Evolutionary conservation across 2,888 invertebrate species (phyloP).

Genomic region (Noctua janthe): DNA sequence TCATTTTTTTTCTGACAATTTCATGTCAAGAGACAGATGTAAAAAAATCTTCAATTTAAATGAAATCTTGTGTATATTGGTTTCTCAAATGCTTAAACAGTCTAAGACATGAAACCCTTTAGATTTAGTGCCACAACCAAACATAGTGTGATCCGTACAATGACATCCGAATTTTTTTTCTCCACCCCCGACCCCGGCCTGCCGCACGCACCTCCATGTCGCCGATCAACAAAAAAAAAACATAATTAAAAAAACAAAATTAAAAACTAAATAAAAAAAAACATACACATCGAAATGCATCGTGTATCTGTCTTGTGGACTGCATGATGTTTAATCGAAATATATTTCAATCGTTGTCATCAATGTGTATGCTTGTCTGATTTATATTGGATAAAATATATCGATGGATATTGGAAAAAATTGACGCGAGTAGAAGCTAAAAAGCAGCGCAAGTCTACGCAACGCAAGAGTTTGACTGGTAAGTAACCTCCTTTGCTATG

Average conservation of each 20-base stretch:
- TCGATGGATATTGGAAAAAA: slow-evolving; percentile 75
- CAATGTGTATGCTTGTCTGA: slow-evolving; percentile 86
- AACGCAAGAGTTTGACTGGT: slow-evolving; percentile 96
- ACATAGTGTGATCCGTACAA: slow-evolving; percentile 88
- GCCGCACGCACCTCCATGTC: slow-evolving; percentile 88
- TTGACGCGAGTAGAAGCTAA: slow-evolving; percentile 95
- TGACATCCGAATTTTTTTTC: slow-evolving; percentile 89
- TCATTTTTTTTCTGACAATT: background rate
- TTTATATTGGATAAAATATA: slow-evolving; percentile 72
- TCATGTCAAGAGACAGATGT: slow-evolving; percentile 18
- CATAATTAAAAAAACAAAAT: slow-evolving; percentile 67
- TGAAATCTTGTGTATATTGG: slow-evolving; percentile 15
- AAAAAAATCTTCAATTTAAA: background rate
- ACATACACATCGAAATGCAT: slow-evolving; percentile 87
- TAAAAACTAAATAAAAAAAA: slow-evolving; percentile 76
- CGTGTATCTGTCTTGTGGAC: slow-evolving; percentile 89
- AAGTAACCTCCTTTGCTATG: slow-evolving; percentile 91
- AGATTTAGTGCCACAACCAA: slow-evolving; percentile 83
- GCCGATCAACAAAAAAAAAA: slow-evolving; percentile 83
- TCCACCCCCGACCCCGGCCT: slow-evolving; percentile 87
- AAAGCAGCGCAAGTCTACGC: slow-evolving; percentile 95
- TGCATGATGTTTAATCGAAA: slow-evolving; percentile 88
- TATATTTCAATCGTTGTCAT: slow-evolving; percentile 82
- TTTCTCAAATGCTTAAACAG: slow-evolving; percentile 75
- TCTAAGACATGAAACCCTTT: slow-evolving; percentile 73